These are phyloP conservation scores for Platerodrilus igneus DNA, from an alignment of 2,888 invertebrate species.

Conservation along the genomic window DNA sequence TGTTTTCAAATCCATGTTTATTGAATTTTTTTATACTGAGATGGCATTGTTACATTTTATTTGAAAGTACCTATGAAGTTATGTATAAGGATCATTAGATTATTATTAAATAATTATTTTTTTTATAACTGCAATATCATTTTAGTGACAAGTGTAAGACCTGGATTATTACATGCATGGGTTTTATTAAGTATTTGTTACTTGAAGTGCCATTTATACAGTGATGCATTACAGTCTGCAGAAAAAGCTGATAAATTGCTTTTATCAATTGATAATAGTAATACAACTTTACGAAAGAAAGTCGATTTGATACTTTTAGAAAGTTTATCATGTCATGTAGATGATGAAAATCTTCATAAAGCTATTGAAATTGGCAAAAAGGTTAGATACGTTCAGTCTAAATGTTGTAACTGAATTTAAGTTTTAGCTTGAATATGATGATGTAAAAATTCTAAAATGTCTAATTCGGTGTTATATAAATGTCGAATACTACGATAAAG, in stretches of 20 bases:
- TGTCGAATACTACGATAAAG: slow-evolving; percentile 43
- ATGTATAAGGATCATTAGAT: not conserved
- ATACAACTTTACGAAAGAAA: slow-evolving; percentile 33
- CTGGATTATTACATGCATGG: slow-evolving; percentile 49
- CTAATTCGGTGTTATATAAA: slow-evolving; percentile 41
- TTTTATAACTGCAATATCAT: slow-evolving; percentile 5
- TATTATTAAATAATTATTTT: slow-evolving; percentile 2
- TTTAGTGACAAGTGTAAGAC: slow-evolving; percentile 36
- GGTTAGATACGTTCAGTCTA: slow-evolving; percentile 33
- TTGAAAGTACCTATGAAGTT: no score
- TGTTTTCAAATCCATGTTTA: no score
- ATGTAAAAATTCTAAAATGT: slow-evolving; percentile 3
- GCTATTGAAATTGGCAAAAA: slow-evolving; percentile 42
- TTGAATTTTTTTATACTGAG: slow-evolving; percentile 14
- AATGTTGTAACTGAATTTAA: no score
- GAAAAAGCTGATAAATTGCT: slow-evolving; percentile 42
- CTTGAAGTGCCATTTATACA: slow-evolving; percentile 51
- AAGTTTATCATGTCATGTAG: slow-evolving; percentile 45
- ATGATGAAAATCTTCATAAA: slow-evolving; percentile 49
- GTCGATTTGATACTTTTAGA: slow-evolving; percentile 43
- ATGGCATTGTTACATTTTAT: no score
- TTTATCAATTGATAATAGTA: slow-evolving; percentile 35
- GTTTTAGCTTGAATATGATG: slow-evolving; percentile 13
- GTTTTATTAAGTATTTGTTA: slow-evolving; percentile 50
- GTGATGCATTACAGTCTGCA: slow-evolving; percentile 49